Conservation (phyloP, 1,140 invertebrate species). For the Caenorhabditis inopinata region DNA sequence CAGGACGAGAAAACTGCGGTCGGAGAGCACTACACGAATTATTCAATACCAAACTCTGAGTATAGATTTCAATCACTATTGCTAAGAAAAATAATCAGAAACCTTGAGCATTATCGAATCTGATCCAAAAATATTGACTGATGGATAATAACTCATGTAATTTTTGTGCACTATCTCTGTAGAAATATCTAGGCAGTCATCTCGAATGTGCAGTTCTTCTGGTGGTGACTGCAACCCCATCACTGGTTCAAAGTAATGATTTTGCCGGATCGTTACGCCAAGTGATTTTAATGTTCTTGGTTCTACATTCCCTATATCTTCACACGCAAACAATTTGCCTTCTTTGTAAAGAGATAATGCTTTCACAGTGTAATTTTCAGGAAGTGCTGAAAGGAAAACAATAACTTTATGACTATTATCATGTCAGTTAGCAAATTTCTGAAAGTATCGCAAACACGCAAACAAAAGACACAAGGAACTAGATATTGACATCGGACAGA, state of each 20-base stretch:
- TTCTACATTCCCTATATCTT: neutral
- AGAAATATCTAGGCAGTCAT: conserved; percentile 42
- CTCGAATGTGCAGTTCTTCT: neutral
- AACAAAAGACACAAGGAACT: neutral
- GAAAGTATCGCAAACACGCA: neutral
- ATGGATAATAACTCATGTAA: conserved; percentile 30
- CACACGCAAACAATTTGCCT: conserved; percentile 14
- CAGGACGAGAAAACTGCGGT: conserved; percentile 15
- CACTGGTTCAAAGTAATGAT: neutral
- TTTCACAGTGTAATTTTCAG: conserved; percentile 33
- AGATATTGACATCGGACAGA: neutral
- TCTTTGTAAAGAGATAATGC: neutral
- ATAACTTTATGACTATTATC: neutral
- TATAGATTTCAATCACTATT: too few relatives aligned
- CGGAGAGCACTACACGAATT: conserved; percentile 9
- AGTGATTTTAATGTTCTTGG: conserved; percentile 27
- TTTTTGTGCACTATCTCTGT: conserved; percentile 32
- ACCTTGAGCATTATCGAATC: conserved; percentile 46
- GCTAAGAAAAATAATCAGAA: neutral
- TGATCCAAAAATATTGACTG: conserved; percentile 37
- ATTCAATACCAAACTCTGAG: conserved; percentile 4
- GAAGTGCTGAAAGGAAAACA: neutral
- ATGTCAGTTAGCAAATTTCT: neutral
- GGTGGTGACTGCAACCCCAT: neutral
- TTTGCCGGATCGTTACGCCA: neutral